Percentiles rank a stretch among this genome's conserved stretches.
Evolutionary conservation across 2,797 vertebrate genomes (phyloP).

Genomic region (Notoglanidium macrostoma): DNA sequence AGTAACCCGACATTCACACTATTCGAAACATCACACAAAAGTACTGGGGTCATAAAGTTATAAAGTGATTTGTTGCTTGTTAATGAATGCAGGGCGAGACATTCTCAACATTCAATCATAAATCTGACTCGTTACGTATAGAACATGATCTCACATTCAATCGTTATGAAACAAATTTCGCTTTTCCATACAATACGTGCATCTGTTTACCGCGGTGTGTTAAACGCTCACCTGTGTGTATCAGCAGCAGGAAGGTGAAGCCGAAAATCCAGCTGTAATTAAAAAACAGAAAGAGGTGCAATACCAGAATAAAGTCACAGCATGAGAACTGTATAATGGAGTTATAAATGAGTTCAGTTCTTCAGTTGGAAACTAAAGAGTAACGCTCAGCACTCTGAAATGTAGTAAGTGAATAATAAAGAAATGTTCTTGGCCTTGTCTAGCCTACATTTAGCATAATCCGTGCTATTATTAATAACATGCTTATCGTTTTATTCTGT

Average conservation of each 20-base stretch:
- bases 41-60: no score
- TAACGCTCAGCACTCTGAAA: neutral
- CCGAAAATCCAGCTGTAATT: neutral
- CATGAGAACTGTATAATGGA: neutral
- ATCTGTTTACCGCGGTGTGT: neutral
- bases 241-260: neutral
- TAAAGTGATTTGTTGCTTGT: no score
- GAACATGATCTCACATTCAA: no score
- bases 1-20: neutral
- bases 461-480: no score
- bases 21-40: no score
- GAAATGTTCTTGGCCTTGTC: neutral
- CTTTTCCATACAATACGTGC: neutral
- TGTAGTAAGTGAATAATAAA: no score
- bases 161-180: no score
- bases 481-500: neutral
- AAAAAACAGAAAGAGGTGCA: neutral
- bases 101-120: no score
- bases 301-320: neutral
- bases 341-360: neutral
- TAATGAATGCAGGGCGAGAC: no score
- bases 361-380: neutral
- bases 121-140: no score
- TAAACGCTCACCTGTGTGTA: neutral
- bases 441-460: neutral